phyloP scores from a whole-genome alignment of 2,888 invertebrate species.

The Andrena trimmerana region DNA sequence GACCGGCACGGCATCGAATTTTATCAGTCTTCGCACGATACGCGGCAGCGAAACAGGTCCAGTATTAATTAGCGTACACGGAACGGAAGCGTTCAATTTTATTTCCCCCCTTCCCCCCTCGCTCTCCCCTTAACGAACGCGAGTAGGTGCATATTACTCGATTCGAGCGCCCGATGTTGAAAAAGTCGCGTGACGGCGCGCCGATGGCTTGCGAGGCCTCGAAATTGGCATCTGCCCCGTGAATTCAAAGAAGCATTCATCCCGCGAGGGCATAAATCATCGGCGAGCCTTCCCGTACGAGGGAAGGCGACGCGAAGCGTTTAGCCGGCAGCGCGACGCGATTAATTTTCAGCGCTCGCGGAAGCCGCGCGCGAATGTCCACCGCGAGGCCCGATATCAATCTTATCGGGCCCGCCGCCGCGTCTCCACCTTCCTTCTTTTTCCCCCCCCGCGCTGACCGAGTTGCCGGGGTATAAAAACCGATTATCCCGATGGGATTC shows the following conservation, averaged over 20 bases:
- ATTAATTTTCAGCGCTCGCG: constrained; percentile 22
- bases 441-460: neutral
- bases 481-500: constrained; percentile 35
- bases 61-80: constrained; percentile 20
- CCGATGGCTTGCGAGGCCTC: neutral
- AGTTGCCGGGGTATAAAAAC: constrained; percentile 33
- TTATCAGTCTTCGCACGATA: neutral
- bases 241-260: neutral
- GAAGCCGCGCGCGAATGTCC: neutral
- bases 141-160: neutral
- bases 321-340: neutral
- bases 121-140: neutral
- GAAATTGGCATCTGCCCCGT: neutral
- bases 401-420: constrained; percentile 12
- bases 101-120: neutral
- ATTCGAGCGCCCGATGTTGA: too few species aligned
- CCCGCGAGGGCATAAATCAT: neutral
- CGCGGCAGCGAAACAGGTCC: neutral
- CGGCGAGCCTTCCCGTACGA: neutral
- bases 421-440: constrained; percentile 12
- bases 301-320: neutral
- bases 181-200: neutral
- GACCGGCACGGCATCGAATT: neutral
- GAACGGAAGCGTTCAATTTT: neutral
- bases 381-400: constrained; percentile 23